Base-by-base conservation (phyloP, 2,888 invertebrate genomes). In the Cephus pulcher region DNA sequence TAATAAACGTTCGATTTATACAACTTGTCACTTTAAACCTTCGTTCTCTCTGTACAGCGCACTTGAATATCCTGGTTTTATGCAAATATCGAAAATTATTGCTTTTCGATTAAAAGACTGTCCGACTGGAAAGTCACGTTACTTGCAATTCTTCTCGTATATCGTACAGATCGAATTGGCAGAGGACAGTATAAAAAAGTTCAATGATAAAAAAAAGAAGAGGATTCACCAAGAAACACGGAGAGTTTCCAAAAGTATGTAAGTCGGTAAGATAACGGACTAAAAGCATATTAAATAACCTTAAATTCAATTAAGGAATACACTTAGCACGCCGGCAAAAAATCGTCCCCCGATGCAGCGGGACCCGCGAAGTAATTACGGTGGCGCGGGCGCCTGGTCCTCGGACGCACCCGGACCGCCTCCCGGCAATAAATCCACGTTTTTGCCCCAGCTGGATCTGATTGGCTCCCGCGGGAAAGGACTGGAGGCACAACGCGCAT, bases 261-360 rank as follows among this genome's bases (percentile, higher is more conserved):
- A 79, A 82, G 80, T 70, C 79, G 77, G 33, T 76, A 73, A 73
- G 84, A 85, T 86, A 85, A 80, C 84, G 73, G 80, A 79, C 84
- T 87, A 86, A 89, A 88, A 88, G 88, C 87, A 84, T 87, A 89
- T 89, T 89, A 89, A 89, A 89, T 88, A 88, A 89, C 85, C 85
- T 89, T 88, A 88, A 89, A 91, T 91, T 90, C 87, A 90, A 91
- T 90, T 90, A 91, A 88, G 85, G 86, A 85, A 86, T 84, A 86
- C 88, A 88, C 87, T 88, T 86, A 84, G 86, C 86, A 78, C 81
- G 79, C 35, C 80, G 80, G 82, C 83, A 87, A 88, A 89, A 89
- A 89, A 87, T 87, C 84, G 83, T 69, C 84, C 82, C 78, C 81
- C 79, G 83, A 81, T 82, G 85, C 84, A 75, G 82, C 82, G 84